A percentile compares a stretch with the other conserved stretches of the same genome.
Evolutionary conservation across 2,888 invertebrate species (phyloP).

Genomic region (Chesias legatella): DNA sequence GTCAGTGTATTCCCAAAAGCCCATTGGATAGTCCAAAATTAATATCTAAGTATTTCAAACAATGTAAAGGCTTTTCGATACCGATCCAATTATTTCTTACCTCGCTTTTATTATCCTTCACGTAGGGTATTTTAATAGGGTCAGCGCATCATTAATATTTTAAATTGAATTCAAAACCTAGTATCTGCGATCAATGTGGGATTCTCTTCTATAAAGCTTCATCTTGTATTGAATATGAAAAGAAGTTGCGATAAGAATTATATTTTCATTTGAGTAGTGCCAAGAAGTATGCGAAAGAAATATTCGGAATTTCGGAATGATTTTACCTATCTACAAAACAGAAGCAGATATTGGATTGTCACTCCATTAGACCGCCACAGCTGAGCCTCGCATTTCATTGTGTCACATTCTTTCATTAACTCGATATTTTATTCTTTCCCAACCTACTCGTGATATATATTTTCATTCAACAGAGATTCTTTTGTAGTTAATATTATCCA

Average conservation of each 20-base stretch:
- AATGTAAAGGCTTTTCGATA: too few relatives aligned
- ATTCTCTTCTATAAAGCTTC: background rate
- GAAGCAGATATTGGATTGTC: slow-evolving; percentile 15
- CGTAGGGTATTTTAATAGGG: background rate
- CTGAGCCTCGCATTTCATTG: slow-evolving; percentile 20
- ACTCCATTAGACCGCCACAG: slow-evolving; percentile 24
- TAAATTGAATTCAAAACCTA: background rate
- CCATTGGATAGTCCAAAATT: too few relatives aligned
- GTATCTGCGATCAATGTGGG: background rate
- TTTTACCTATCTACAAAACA: too few relatives aligned
- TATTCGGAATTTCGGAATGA: slow-evolving; percentile 5
- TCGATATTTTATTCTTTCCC: slow-evolving; percentile 16
- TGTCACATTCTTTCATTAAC: slow-evolving; percentile 27
- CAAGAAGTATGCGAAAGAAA: background rate
- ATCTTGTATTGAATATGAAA: background rate
- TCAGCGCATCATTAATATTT: slow-evolving; percentile 2
- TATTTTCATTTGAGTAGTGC: background rate
- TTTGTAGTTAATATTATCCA: slow-evolving; percentile 11
- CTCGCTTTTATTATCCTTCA: too few relatives aligned
- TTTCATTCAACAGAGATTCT: slow-evolving; percentile 4
- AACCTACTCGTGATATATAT: background rate
- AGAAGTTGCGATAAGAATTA: background rate
- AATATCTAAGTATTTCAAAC: too few relatives aligned
- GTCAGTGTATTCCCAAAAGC: too few relatives aligned
- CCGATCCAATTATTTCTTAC: too few relatives aligned